These are phyloP conservation scores for Ochropacha duplaris DNA, from an alignment of 2,888 invertebrate genomes.

Conservation along the genomic window DNA sequence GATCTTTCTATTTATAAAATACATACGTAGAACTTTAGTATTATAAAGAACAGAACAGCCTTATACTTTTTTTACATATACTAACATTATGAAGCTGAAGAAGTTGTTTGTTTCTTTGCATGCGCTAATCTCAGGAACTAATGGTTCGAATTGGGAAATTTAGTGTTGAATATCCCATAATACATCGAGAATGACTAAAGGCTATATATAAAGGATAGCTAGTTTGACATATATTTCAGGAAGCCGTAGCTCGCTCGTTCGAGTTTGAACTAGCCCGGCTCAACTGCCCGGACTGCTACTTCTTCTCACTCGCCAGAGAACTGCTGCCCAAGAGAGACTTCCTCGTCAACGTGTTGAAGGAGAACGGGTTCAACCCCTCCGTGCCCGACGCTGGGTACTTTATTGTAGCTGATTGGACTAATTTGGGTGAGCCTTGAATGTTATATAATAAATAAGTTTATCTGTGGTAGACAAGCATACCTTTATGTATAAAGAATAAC, in stretches of 20 bases:
- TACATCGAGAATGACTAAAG: too few species aligned
- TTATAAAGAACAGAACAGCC: too few species aligned
- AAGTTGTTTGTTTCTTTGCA: too few species aligned
- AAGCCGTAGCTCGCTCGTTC: constrained; percentile 95
- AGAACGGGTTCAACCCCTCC: constrained; percentile 94
- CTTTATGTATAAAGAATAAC: too few species aligned
- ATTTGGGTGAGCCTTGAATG: constrained; percentile 81
- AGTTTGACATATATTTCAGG: constrained; percentile 75
- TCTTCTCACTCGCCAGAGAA: constrained; percentile 88
- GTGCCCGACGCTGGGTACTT: constrained; percentile 99
- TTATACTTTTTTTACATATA: too few species aligned
- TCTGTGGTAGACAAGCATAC: constrained; percentile 57
- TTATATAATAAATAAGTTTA: constrained; percentile 84
- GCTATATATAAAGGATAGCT: too few species aligned
- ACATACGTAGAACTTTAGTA: too few species aligned
- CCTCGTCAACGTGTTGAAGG: constrained; percentile 87
- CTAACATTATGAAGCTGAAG: too few species aligned
- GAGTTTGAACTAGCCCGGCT: constrained; percentile 90
- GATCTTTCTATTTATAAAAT: too few species aligned
- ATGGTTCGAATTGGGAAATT: too few species aligned
- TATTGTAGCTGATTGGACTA: constrained; percentile 96
- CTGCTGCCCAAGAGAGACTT: constrained; percentile 90
- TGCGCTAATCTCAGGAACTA: too few species aligned
- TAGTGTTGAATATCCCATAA: too few species aligned
- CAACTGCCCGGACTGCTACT: constrained; percentile 91